Conservation (phyloP, 2,797 vertebrate species). For the Rhincodon typus region DNA sequence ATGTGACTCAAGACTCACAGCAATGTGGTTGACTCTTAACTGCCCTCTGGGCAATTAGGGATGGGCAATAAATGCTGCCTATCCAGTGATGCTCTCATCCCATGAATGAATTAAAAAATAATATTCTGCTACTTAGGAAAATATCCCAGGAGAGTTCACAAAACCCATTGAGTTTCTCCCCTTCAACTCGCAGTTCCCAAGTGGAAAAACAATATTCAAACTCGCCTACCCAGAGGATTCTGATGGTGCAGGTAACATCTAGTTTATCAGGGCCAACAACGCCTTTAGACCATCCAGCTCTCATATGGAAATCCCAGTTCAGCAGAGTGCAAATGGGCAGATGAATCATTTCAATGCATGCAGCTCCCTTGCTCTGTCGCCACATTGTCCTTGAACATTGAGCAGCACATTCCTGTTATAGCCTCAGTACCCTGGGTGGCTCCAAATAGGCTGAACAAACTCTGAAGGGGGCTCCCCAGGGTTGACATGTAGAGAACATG, state of each 20-base stretch:
- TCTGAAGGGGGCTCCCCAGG: not conserved
- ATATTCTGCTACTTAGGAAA: not conserved
- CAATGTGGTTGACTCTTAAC: too few species aligned
- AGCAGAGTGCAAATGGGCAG: not conserved
- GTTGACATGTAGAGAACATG: not conserved
- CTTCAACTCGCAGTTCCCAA: not conserved
- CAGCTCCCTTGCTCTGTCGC: not conserved
- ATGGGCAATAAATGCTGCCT: too few species aligned
- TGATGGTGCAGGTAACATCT: not conserved
- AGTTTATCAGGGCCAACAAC: not conserved
- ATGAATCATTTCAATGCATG: not conserved
- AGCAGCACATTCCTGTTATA: not conserved
- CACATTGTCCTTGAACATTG: not conserved
- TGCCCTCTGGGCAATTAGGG: too few species aligned
- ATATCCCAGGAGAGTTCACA: not conserved
- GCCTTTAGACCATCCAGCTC: not conserved
- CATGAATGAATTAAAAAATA: not conserved
- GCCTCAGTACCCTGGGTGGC: not conserved
- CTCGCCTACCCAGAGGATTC: not conserved
- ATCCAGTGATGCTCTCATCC: too few species aligned
- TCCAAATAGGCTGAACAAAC: not conserved
- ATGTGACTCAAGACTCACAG: too few species aligned
- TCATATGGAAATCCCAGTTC: not conserved
- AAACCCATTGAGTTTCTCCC: not conserved
- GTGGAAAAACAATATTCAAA: not conserved